Evolutionary conservation across 2,888 invertebrate species (phyloP), one percentile per base, ranked within the genome.

Genomic region (Eucera pruinosa): DNA sequence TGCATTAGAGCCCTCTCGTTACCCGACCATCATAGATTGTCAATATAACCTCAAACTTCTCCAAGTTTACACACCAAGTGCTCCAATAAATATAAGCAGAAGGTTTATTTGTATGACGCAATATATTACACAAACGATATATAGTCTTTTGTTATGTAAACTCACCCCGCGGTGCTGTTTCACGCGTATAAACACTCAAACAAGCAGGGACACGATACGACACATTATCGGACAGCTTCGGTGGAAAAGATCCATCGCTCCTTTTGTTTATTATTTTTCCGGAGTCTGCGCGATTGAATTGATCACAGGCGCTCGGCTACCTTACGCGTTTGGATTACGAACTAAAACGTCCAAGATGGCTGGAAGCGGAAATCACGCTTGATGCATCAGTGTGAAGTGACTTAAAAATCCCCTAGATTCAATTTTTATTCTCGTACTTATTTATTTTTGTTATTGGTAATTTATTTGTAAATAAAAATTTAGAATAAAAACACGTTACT

Each of bases 181-280:
- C 81, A 77, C 81, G 77, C 78, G 74, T 77, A 77, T 77, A 81
- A 86, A 76, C 78, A 83, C 80, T 85, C 75, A 84, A 80, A 81
- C 81, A 78, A 78, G 62, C 68, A 72, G 72, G 55, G 57, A 79
- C 60, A 79, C 81, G 70, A 84, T 67, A 71, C 83, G 58, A 85
- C 57, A 78, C 86, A 88, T 84, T 73, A 79, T 80, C 77, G 76
- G 41, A 50, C 60, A 83, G 73, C 78, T 78, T 79, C 73, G 76
- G 55, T 71, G 54, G 77, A 85, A 80, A 85, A 81, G 78, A 84
- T 78, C 78, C 80, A 84, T 84, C 74, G 83, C 71, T 84, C 82
- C 83, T 86, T 87, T 86, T 86, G 88, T 87, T 90, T 88, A 89
- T 88, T 88, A 85, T 88, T 86, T 82, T 88, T 84, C 76, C 58